Conservation (phyloP, 37 sponge, comb jelly and placozoan genomes). For the Amphimedon queenslandica region DNA sequence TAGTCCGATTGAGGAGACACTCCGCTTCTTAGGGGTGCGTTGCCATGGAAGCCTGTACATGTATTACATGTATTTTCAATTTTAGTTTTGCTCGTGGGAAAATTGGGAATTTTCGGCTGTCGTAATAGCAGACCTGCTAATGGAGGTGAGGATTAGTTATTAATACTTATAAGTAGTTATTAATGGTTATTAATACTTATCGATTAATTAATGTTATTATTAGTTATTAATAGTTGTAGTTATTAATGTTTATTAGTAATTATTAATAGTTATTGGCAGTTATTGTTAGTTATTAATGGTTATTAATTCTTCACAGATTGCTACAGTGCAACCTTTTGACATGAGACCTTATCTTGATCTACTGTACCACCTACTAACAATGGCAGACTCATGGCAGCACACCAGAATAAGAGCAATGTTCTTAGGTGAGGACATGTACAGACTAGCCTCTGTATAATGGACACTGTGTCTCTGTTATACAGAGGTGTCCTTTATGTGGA, state of each 20-base stretch:
- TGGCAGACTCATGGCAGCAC: slow-evolving; percentile 88
- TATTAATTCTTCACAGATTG: slow-evolving; percentile 33
- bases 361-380: slow-evolving; percentile 60
- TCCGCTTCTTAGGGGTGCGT: slow-evolving; percentile 54
- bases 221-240: not conserved
- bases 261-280: too few species aligned
- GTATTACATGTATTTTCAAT: not conserved
- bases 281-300: not conserved
- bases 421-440: slow-evolving; percentile 42
- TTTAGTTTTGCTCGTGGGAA: slow-evolving; percentile 81
- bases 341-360: slow-evolving; percentile 83
- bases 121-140: slow-evolving; percentile 61
- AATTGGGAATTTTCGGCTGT: slow-evolving; percentile 76
- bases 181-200: too few species aligned
- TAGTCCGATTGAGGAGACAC: slow-evolving; percentile 61
- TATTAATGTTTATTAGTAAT: too few species aligned
- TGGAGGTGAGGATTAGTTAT: too few species aligned
- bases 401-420: slow-evolving; percentile 19
- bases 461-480: too few species aligned
- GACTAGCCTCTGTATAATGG: too few species aligned
- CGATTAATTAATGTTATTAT: too few species aligned
- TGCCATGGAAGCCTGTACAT: not conserved
- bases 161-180: too few species aligned
- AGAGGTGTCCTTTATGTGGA: too few species aligned
- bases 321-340: slow-evolving; percentile 70